Base-by-base conservation (phyloP, 2,888 invertebrate genomes). In the Plebejus argus region DNA sequence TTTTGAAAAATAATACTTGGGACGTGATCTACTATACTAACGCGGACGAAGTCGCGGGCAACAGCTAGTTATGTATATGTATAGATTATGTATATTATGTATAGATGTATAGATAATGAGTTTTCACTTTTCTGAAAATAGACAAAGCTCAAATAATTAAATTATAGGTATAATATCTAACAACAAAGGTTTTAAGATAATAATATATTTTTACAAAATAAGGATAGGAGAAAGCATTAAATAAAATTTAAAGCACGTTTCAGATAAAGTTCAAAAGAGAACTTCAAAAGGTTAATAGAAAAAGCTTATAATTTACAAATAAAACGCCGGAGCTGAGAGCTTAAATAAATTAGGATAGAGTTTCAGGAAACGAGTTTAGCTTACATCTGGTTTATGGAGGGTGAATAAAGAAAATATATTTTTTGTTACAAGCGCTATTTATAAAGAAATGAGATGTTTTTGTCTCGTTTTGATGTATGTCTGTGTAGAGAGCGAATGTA, bases 301-400 rank as follows among this genome's bases (percentile, higher is more conserved):
- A 77, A 72, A 77, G 77, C 58, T 77, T 77, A 77, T 58, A 61
- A 74, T 74, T 74, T 74, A 74, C 74, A 74, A 74, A 74, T 58
- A 77, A 71, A 56, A 35, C 58, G 61, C 61, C 45, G 39, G 72
- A 28, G 72, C 58, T 66, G 45, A 70, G 58, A 77, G 77, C 77
- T 56, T 77, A 72, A 77, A 77, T 77, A 77, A 58, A 77, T 72
- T 77, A 77, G 70, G 71, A 58, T 72, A 71, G 77, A 71, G 77
- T 45, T 76, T 70, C 56, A 35, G 35, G 72, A 39, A 56, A 56
- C 77, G 45, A 53, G 74, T 74, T 74, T 23, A 53, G 74, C 23
- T 72, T 72, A 72, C 74, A 53, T 74, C 74, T 74, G 74, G 74
- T 53, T 74, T 28, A 28, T 53, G 33, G 72, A 28, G 49, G 28